Base-by-base conservation (phyloP, 2,113 vertebrate species). In the Carollia perspicillata region DNA sequence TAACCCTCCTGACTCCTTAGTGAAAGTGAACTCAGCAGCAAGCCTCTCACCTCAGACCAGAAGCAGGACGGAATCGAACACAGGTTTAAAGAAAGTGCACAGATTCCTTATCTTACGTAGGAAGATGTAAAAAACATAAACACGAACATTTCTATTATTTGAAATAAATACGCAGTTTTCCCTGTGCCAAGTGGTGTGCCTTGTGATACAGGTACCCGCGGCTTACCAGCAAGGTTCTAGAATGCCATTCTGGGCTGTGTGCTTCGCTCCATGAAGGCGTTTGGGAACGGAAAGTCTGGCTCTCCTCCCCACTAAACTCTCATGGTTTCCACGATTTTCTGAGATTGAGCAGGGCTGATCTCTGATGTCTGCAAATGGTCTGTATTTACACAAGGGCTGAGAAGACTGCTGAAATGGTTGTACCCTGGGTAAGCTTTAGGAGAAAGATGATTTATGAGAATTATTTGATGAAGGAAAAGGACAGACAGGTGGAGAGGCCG, bases 211-310 rank as follows among this genome's bases (percentile, higher is more conserved):
- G 18, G 58, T 17, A 65, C 18, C 14, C 37, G 33, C 68, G 6
- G 87, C 80, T 87, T 87, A 80, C 37, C 66, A 71, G 6, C 8
- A 40, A 95, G 55, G 6, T 71, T 94, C 37, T 84, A 10, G 30
- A 49, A 81, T 71, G 49, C 28, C 17, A 5, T 60, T 87, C 65
- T 75, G 35, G 33, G 17, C 13, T 79, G 13, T 37, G 10, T 28
- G 26, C 79, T 66, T 66, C 65, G 65, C 26, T 94, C 23, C 23
- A 17, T 81, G 58, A 85, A 79, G 66, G 65, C 30, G 3, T 92
- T 65, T 93, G 69, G 74, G 66, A 75, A 75, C 58, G 89, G 37
- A 90, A 77, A 93, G 88, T 81, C 60, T 88, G 30, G n/a, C 66
- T 78, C 12, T 9, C 90, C 90, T 94, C 12, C 37, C n/a, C 16